Conservation (phyloP, 2,797 vertebrate genomes). For the Scarus forsteni region DNA sequence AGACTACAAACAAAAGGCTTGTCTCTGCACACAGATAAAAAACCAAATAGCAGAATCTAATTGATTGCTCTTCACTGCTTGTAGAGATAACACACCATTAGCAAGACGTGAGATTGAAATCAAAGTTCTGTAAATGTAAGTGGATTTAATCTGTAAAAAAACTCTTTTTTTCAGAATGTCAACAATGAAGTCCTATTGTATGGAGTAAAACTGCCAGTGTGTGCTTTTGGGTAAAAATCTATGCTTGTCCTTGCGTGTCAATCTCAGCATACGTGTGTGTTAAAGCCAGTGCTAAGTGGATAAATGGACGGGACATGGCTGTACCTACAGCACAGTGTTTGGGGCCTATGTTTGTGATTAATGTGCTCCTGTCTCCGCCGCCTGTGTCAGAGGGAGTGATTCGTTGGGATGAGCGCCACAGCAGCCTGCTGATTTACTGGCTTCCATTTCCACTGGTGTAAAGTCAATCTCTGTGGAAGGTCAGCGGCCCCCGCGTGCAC, state of each 20-base stretch:
- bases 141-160: constrained; percentile 1
- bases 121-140: constrained; percentile 8
- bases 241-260: constrained; percentile 20
- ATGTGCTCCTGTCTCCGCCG: constrained; percentile 77
- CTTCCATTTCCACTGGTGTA: constrained; percentile 89
- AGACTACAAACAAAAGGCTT: constrained; percentile 73
- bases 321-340: constrained; percentile 52
- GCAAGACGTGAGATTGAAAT: constrained; percentile 45
- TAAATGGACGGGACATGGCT: constrained; percentile 71
- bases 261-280: constrained; percentile 38
- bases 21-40: constrained; percentile 54
- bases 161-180: background rate
- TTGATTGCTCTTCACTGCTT: constrained; percentile 49
- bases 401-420: constrained; percentile 76
- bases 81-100: constrained; percentile 46
- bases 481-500: constrained; percentile 86
- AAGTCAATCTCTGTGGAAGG: constrained; percentile 92
- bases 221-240: constrained; percentile 1
- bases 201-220: background rate
- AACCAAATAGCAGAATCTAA: constrained; percentile 56
- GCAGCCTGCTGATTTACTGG: constrained; percentile 88
- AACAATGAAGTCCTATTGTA: background rate
- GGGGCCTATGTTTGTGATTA: constrained; percentile 75
- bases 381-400: constrained; percentile 86
- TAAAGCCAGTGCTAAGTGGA: constrained; percentile 66